Conservation (phyloP, 2,113 vertebrate genomes). For the Oreochromis niloticus region DNA sequence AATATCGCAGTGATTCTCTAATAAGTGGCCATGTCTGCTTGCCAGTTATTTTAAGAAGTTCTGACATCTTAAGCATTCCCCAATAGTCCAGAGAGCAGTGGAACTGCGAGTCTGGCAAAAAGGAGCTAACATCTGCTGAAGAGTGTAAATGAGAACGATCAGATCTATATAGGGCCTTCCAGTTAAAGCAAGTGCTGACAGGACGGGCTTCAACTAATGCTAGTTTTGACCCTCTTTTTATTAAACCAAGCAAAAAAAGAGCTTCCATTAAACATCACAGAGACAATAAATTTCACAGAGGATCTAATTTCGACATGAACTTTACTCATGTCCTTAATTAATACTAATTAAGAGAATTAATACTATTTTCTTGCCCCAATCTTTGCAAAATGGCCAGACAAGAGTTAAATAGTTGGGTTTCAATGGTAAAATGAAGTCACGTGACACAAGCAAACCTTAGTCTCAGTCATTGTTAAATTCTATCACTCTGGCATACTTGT, state of each 20-base stretch:
- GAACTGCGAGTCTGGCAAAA: slow-evolving; percentile 30
- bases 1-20: slow-evolving; percentile 58
- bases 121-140: slow-evolving; percentile 27
- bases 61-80: slow-evolving; percentile 53
- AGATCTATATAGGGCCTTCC: not conserved
- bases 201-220: not conserved
- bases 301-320: not conserved
- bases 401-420: not conserved
- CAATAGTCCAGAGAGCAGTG: slow-evolving; percentile 46
- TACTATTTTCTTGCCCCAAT: not conserved
- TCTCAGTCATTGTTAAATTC: not conserved
- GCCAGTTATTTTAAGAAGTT: slow-evolving; percentile 59
- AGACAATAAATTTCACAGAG: not conserved
- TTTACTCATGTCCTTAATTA: not conserved
- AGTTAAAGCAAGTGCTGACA: not conserved
- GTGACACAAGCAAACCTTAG: not conserved
- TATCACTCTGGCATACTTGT: not conserved
- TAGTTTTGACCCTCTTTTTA: not conserved
- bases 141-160: not conserved
- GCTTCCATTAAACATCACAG: not conserved
- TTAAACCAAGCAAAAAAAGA: not conserved
- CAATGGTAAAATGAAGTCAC: not conserved
- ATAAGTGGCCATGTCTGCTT: slow-evolving; percentile 54
- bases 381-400: not conserved
- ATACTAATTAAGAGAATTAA: not conserved